Conservation (phyloP, 2,888 invertebrate genomes). For the Dioctria linearis region DNA sequence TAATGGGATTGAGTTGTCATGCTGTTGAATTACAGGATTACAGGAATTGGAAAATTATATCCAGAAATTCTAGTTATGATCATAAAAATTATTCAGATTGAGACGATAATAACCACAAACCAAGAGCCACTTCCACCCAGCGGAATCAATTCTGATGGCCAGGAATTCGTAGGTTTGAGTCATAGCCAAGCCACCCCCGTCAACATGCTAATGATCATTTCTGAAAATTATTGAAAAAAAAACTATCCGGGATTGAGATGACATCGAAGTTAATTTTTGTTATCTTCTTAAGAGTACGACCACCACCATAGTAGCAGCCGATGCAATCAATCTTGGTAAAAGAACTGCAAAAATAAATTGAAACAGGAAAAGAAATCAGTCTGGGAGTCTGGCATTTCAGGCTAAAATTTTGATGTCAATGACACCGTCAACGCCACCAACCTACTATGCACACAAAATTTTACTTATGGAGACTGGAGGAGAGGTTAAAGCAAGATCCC, state of each 20-base stretch:
- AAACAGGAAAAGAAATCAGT: constrained; percentile 24
- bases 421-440: background rate
- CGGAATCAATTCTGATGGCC: too few relatives aligned
- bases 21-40: too few relatives aligned
- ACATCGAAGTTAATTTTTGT: too few relatives aligned
- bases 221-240: background rate
- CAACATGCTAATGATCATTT: background rate
- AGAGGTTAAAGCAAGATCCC: background rate
- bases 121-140: too few relatives aligned
- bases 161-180: background rate
- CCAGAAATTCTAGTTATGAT: too few relatives aligned
- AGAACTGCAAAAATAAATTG: background rate
- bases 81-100: too few relatives aligned
- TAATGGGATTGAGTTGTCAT: too few relatives aligned
- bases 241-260: too few relatives aligned
- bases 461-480: background rate
- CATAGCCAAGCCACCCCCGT: background rate
- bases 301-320: background rate
- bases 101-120: too few relatives aligned
- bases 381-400: constrained; percentile 9
- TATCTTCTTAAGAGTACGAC: background rate
- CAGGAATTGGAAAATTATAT: too few relatives aligned
- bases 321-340: background rate
- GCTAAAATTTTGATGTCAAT: constrained; percentile 10
- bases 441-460: background rate